phyloP scores from a whole-genome alignment of 2,888 invertebrate genomes.

The Muschampia plurimacula region DNA sequence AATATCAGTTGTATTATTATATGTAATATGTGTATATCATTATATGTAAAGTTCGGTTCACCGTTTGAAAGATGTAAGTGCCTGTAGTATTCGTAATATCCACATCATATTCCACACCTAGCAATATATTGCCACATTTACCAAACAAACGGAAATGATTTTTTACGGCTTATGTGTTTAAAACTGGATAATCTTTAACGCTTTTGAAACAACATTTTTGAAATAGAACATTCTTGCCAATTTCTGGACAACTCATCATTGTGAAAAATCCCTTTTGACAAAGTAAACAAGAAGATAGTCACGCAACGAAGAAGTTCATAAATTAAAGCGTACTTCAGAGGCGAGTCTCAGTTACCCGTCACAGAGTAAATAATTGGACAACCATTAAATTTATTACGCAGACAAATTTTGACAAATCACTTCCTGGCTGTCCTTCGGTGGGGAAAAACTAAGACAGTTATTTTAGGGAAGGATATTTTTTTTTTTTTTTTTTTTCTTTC shows the following conservation, averaged over 20 bases:
- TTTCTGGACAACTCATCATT: constrained; percentile 3
- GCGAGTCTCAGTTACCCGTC: constrained; percentile 72
- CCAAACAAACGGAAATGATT: too few species aligned
- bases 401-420: constrained; percentile 75
- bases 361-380: constrained; percentile 75
- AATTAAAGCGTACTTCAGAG: constrained; percentile 71
- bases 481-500: too few species aligned
- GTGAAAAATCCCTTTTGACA: constrained; percentile 48
- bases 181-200: too few species aligned
- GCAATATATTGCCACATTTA: too few species aligned
- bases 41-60: too few species aligned
- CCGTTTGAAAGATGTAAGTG: too few species aligned
- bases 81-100: too few species aligned
- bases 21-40: too few species aligned
- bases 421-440: constrained; percentile 40
- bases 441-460: constrained; percentile 36
- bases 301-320: constrained; percentile 68
- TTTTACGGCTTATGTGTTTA: too few species aligned
- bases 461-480: constrained; percentile 18
- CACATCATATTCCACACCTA: too few species aligned
- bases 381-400: constrained; percentile 71
- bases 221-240: not conserved
- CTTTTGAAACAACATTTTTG: too few species aligned
- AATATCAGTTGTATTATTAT: too few species aligned
- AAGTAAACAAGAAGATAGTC: constrained; percentile 57